Evolutionary conservation across 2,888 invertebrate genomes (phyloP).

Genomic region (Neelides folsomi): DNA sequence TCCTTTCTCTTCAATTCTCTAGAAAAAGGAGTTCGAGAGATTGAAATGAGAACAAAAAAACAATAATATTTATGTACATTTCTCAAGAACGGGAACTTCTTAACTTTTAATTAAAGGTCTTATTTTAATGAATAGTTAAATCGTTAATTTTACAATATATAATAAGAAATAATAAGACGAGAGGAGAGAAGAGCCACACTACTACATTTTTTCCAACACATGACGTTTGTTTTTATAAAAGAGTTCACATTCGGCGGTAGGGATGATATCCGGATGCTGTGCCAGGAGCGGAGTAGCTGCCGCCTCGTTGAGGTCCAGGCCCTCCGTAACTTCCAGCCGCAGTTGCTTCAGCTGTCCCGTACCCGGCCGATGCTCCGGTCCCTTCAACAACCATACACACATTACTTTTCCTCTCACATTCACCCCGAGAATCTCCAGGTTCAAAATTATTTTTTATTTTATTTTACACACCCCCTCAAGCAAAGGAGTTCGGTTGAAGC

Average conservation of each 20-base stretch:
- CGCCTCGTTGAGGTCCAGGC: constrained; percentile 43
- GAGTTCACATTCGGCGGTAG: constrained; percentile 40
- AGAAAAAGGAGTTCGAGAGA: too few species aligned
- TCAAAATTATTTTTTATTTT: not conserved
- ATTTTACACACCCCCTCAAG: not conserved
- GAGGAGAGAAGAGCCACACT: too few species aligned
- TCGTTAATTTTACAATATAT: too few species aligned
- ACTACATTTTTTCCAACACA: too few species aligned
- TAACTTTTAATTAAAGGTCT: too few species aligned
- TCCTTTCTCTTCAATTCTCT: too few species aligned
- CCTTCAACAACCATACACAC: constrained; percentile 11
- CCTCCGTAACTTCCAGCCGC: constrained; percentile 34
- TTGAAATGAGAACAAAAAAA: too few species aligned
- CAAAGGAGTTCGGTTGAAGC: not conserved
- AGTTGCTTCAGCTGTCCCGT: constrained; percentile 31
- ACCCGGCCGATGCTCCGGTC: constrained; percentile 33
- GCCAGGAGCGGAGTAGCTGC: constrained; percentile 37
- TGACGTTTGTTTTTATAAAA: too few species aligned
- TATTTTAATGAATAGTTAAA: too few species aligned
- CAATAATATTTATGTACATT: too few species aligned
- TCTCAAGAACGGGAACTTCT: too few species aligned
- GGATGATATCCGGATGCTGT: constrained; percentile 42
- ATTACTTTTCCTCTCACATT: not conserved
- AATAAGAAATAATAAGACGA: too few species aligned
- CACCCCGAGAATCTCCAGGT: not conserved